Evolutionary conservation across 1,140 invertebrate species (phyloP).

Genomic region (Drosophila nasuta): DNA sequence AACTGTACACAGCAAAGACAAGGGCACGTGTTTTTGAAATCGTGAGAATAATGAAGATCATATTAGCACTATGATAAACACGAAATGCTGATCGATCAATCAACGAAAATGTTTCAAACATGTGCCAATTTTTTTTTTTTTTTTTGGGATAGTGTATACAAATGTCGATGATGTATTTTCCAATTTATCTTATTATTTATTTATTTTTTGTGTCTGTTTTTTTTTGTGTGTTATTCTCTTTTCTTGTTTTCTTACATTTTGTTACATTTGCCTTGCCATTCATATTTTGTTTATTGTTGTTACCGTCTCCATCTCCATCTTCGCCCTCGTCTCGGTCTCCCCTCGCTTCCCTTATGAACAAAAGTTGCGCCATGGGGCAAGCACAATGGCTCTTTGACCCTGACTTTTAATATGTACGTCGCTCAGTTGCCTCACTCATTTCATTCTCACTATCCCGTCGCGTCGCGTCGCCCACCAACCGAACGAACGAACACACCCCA

Average conservation of each 20-base stretch:
- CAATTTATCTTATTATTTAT: neutral
- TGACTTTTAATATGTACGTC: slow-evolving; percentile 65
- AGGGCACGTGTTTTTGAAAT: no score
- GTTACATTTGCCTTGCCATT: slow-evolving; percentile 75
- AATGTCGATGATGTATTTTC: neutral
- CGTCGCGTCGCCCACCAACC: no score
- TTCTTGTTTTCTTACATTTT: slow-evolving; percentile 62
- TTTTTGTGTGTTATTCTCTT: slow-evolving; percentile 25
- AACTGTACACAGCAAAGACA: no score
- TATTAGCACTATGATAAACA: slow-evolving; percentile 11
- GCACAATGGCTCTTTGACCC: slow-evolving; percentile 77
- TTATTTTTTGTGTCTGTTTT: neutral
- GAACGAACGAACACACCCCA: no score
- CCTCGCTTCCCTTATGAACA: neutral
- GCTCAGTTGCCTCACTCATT: neutral
- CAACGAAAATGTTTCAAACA: neutral
- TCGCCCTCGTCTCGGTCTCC: neutral
- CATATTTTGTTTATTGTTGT: slow-evolving; percentile 77
- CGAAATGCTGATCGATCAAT: slow-evolving; percentile 5
- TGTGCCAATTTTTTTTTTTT: neutral
- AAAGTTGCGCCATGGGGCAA: slow-evolving; percentile 39
- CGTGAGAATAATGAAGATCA: neutral
- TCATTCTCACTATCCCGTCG: neutral
- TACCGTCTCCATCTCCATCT: slow-evolving; percentile 15
- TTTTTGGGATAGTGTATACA: slow-evolving; percentile 6